phyloP scores from a whole-genome alignment of 1,140 invertebrate genomes.

The Leucophenga varia region DNA sequence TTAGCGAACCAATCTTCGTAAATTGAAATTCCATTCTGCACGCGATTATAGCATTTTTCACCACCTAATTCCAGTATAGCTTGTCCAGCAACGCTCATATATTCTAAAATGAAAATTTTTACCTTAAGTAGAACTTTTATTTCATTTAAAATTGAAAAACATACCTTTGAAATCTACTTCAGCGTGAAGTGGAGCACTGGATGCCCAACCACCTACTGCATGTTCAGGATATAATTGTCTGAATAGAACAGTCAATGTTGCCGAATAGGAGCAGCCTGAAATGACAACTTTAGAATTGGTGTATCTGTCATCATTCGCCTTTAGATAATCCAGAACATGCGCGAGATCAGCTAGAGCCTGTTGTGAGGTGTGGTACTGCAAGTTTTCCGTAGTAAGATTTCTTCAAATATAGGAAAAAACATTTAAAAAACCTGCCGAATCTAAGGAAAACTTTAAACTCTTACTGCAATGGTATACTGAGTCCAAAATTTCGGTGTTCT shows the following conservation, averaged over 20 bases:
- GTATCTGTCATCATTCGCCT: constrained; percentile 53
- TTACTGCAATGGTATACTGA: constrained; percentile 72
- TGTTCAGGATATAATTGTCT: constrained; percentile 77
- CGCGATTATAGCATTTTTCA: constrained; percentile 57
- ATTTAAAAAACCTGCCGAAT: no score
- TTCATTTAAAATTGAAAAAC: no score
- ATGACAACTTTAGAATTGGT: constrained; percentile 57
- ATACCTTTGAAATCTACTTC: constrained; percentile 65
- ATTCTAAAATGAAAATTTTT: constrained; percentile 31
- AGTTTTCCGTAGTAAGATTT: constrained; percentile 61
- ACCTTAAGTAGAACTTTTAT: no score
- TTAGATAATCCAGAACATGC: constrained; percentile 66
- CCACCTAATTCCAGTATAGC: constrained; percentile 45
- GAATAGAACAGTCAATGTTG: constrained; percentile 75
- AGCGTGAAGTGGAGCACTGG: constrained; percentile 71
- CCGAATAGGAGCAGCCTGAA: constrained; percentile 84
- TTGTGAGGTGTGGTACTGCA: constrained; percentile 70
- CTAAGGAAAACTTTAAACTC: no score
- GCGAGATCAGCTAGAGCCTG: constrained; percentile 78
- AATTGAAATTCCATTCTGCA: constrained; percentile 60
- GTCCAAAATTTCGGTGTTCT: constrained; percentile 83
- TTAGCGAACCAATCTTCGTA: constrained; percentile 48
- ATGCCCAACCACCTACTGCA: constrained; percentile 65
- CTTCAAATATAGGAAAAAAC: constrained; percentile 11
- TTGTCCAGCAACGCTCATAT: constrained; percentile 35